Conservation (phyloP, 1,140 invertebrate genomes). For the Oppia nitens region DNA sequence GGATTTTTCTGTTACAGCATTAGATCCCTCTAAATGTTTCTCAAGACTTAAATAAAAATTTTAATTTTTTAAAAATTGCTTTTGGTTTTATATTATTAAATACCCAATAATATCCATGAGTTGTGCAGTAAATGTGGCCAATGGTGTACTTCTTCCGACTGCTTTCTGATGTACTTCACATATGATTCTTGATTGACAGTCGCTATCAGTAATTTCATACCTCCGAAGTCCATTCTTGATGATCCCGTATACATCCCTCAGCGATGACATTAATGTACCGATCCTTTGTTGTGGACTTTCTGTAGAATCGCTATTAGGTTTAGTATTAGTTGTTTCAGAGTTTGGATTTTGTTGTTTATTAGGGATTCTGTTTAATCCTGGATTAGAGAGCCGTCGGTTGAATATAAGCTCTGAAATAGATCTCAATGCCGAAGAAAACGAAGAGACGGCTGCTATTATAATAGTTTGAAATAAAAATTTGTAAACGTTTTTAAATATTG, state of each 20-base stretch:
- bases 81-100: slow-evolving; percentile 1
- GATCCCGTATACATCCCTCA: slow-evolving; percentile 4
- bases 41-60: slow-evolving; percentile 15
- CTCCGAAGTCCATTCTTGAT: slow-evolving; percentile 6
- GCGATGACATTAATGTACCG: slow-evolving; percentile 1
- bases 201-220: slow-evolving; percentile 19
- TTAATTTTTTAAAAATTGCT: not conserved
- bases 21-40: slow-evolving; percentile 15
- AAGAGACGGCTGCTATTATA: not conserved
- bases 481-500: no score
- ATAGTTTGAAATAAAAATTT: no score
- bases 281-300: not conserved
- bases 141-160: slow-evolving; percentile 12
- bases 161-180: slow-evolving; percentile 19
- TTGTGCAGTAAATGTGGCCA: slow-evolving; percentile 18
- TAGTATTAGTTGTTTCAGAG: not conserved
- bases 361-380: not conserved
- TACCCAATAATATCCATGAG: slow-evolving; percentile 18
- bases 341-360: not conserved
- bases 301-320: not conserved
- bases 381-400: not conserved
- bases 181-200: slow-evolving; percentile 18
- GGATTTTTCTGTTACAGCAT: slow-evolving; percentile 12
- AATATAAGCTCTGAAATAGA: not conserved
- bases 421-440: not conserved